Conservation (phyloP, 2,797 vertebrate species). For the Poeciliopsis presidionis region DNA sequence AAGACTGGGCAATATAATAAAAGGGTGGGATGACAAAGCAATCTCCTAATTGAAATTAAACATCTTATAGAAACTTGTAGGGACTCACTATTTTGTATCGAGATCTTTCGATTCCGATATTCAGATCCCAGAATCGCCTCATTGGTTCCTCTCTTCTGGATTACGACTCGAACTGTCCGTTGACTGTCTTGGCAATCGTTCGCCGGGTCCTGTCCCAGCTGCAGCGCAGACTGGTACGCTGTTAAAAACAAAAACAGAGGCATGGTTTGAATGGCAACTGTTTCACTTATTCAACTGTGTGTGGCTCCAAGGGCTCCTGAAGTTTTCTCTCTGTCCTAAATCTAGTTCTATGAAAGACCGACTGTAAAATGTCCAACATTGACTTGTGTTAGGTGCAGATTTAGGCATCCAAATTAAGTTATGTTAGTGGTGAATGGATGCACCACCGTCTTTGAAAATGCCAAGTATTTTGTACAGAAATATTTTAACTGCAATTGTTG, state of each 20-base stretch:
- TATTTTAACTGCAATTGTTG: not conserved
- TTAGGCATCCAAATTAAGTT: not conserved
- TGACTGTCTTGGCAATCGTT: constrained; percentile 90
- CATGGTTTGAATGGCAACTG: not conserved
- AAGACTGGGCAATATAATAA: not conserved
- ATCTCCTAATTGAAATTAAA: not conserved
- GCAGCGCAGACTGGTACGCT: constrained; percentile 90
- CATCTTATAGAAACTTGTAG: not conserved
- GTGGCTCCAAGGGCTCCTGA: not conserved
- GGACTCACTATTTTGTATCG: constrained; percentile 90
- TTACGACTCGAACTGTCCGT: constrained; percentile 86
- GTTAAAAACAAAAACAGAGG: constrained; percentile 32
- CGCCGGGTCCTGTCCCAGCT: constrained; percentile 89
- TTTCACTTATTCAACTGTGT: not conserved
- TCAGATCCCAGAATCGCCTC: constrained; percentile 86
- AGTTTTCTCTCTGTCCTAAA: not conserved
- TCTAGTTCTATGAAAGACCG: not conserved
- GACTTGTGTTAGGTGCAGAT: not conserved
- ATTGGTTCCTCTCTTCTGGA: constrained; percentile 86
- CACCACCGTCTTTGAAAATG: not conserved
- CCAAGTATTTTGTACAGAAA: not conserved
- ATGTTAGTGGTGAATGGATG: not conserved
- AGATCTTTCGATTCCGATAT: constrained; percentile 91
- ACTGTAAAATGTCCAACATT: not conserved
- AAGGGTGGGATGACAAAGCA: not conserved